Conservation (phyloP, 2,888 invertebrate genomes). For the Pandemis corylana region DNA sequence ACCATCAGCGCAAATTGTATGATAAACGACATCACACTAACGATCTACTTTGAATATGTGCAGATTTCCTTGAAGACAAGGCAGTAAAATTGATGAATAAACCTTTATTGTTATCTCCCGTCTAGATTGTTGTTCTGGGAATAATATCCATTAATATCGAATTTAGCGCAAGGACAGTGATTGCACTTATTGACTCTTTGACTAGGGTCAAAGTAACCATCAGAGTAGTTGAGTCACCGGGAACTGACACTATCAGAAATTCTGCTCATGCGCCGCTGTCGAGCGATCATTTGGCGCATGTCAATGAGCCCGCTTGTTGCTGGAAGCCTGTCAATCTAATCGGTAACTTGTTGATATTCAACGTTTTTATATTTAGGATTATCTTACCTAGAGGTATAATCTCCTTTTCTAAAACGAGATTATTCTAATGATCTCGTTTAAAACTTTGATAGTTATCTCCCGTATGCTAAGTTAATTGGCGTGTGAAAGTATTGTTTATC, state of each 20-base stretch:
- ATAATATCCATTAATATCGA: constrained; percentile 61
- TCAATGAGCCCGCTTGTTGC: constrained; percentile 71
- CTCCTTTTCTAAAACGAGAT: not conserved
- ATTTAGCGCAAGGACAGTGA: constrained; percentile 78
- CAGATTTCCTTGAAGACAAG: constrained; percentile 38
- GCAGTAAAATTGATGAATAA: constrained; percentile 47
- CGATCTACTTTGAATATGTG: constrained; percentile 27
- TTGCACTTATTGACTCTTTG: constrained; percentile 71
- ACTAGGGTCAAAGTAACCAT: constrained; percentile 81
- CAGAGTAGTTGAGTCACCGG: constrained; percentile 72
- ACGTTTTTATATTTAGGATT: not conserved
- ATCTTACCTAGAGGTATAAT: too few species aligned
- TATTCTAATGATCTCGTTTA: too few species aligned
- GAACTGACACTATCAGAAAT: constrained; percentile 69
- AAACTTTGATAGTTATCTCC: too few species aligned
- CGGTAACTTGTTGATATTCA: constrained; percentile 9
- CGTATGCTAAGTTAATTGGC: too few species aligned
- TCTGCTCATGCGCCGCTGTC: constrained; percentile 69
- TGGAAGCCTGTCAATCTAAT: constrained; percentile 49
- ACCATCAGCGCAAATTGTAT: constrained; percentile 17
- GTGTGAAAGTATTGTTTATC: too few species aligned
- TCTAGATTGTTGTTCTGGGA: constrained; percentile 71
- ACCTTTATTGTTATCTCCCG: constrained; percentile 45
- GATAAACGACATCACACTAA: constrained; percentile 29
- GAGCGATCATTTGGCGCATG: constrained; percentile 68